Percentiles rank a stretch among this genome's conserved stretches.
These are phyloP conservation scores for Halocaridina rubra DNA, from an alignment of 2,888 invertebrate genomes.

Conservation along the genomic window DNA sequence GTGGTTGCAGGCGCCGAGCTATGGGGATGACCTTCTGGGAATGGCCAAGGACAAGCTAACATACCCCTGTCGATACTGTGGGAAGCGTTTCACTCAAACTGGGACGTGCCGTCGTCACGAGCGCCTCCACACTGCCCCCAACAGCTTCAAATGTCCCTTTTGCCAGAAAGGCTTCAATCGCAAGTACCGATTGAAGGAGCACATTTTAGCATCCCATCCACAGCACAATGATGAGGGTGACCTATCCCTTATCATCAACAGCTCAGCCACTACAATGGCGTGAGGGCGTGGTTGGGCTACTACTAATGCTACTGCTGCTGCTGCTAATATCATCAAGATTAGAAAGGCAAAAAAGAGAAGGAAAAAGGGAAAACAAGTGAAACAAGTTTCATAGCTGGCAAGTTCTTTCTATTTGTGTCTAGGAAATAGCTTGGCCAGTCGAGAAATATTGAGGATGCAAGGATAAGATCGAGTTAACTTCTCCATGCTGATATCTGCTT, in stretches of 20 bases:
- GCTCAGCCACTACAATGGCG: constrained; percentile 50
- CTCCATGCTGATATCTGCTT: no score
- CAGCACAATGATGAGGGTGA: constrained; percentile 55
- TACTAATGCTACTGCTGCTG: background rate
- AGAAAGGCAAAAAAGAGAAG: background rate
- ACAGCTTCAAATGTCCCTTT: constrained; percentile 64
- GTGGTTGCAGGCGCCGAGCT: constrained; percentile 50
- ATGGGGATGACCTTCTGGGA: constrained; percentile 43
- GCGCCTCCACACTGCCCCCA: constrained; percentile 63
- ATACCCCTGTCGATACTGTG: constrained; percentile 63
- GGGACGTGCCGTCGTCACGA: constrained; percentile 63
- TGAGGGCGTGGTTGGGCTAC: constrained; percentile 37
- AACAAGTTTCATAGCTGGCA: background rate
- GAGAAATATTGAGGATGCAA: no score
- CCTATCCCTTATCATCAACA: constrained; percentile 59
- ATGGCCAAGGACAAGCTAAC: constrained; percentile 54
- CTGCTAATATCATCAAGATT: background rate
- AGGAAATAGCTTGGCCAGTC: background rate
- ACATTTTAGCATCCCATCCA: constrained; percentile 60
- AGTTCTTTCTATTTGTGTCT: background rate
- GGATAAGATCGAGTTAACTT: no score
- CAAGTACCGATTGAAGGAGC: constrained; percentile 63
- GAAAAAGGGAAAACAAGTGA: no score
- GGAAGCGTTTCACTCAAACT: constrained; percentile 63
- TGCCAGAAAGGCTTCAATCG: constrained; percentile 63